Percentiles rank a stretch among this genome's conserved stretches.
These are phyloP conservation scores for Limnothrissa miodon DNA, from an alignment of 2,113 vertebrate species.

Conservation along the genomic window DNA sequence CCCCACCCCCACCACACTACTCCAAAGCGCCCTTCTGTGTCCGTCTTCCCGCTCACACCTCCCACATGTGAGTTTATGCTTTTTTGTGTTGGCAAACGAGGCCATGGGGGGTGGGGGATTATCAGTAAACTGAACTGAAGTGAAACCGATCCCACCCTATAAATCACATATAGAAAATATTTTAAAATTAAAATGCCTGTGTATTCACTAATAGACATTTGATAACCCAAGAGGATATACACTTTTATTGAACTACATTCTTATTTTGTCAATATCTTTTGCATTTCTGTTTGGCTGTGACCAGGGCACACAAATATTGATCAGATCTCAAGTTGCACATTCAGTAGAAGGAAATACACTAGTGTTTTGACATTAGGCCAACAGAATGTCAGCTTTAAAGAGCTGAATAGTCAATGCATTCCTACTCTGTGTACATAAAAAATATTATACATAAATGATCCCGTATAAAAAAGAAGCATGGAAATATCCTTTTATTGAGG, in stretches of 20 bases:
- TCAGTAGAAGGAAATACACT: not conserved
- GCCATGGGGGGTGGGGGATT: slow-evolving; percentile 54
- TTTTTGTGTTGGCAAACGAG: slow-evolving; percentile 54
- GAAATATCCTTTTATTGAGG: not conserved
- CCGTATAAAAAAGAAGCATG: not conserved
- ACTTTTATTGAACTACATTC: not conserved
- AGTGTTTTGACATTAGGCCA: not conserved
- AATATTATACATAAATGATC: not conserved
- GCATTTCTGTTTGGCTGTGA: not conserved
- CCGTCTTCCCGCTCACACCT: slow-evolving; percentile 18
- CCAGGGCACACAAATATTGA: not conserved
- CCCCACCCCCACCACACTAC: not conserved
- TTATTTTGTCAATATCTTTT: not conserved
- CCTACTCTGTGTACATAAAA: not conserved
- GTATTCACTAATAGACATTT: not conserved
- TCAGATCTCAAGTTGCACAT: not conserved
- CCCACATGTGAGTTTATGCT: slow-evolving; percentile 22
- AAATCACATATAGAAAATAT: not conserved
- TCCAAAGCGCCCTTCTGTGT: not conserved
- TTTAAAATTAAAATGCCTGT: not conserved
- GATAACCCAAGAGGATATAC: not conserved
- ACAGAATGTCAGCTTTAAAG: not conserved
- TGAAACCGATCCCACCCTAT: not conserved
- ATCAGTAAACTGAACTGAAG: not conserved
- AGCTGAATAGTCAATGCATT: not conserved